These are phyloP conservation scores for Drosophila meridionalis DNA, from an alignment of 2,888 invertebrate species.

Conservation along the genomic window DNA sequence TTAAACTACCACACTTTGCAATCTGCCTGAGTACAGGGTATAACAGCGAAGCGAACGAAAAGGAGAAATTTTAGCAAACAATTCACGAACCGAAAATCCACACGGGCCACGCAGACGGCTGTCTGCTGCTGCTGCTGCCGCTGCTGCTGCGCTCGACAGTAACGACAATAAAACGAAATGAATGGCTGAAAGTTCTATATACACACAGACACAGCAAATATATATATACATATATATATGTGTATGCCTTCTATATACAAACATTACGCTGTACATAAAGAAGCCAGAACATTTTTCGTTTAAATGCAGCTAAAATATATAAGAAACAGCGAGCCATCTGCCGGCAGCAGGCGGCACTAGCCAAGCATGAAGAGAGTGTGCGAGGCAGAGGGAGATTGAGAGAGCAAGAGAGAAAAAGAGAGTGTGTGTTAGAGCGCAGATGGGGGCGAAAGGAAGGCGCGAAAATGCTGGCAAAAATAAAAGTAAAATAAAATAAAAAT, in stretches of 20 bases:
- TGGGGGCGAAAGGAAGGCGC: slow-evolving; percentile 2
- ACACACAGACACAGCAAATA: slow-evolving; percentile 21
- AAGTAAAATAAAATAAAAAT: slow-evolving; percentile 49
- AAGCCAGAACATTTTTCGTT: slow-evolving; percentile 44
- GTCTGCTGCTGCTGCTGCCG: slow-evolving; percentile 53
- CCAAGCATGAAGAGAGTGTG: slow-evolving; percentile 16
- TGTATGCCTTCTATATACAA: slow-evolving; percentile 14
- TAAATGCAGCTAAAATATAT: slow-evolving; percentile 52
- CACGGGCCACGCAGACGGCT: slow-evolving; percentile 56
- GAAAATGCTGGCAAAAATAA: slow-evolving; percentile 46
- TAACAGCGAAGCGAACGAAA: slow-evolving; percentile 1
- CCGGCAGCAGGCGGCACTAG: slow-evolving; percentile 37
- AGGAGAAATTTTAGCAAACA: slow-evolving; percentile 50
- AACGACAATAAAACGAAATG: slow-evolving; percentile 71
- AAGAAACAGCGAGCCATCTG: slow-evolving; percentile 29
- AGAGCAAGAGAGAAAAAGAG: slow-evolving; percentile 3
- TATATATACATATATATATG: neutral
- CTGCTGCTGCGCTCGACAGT: slow-evolving; percentile 58
- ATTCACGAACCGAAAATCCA: slow-evolving; percentile 63
- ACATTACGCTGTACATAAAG: slow-evolving; percentile 17
- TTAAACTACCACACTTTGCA: neutral
- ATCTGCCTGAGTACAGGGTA: slow-evolving; percentile 9
- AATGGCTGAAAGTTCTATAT: slow-evolving; percentile 64
- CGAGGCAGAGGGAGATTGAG: neutral
- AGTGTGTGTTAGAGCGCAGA: neutral